Percentiles rank a stretch among this genome's conserved stretches.
These are phyloP conservation scores for Phrynosoma platyrhinos DNA, from an alignment of 2,113 vertebrate species.

Conservation along the genomic window DNA sequence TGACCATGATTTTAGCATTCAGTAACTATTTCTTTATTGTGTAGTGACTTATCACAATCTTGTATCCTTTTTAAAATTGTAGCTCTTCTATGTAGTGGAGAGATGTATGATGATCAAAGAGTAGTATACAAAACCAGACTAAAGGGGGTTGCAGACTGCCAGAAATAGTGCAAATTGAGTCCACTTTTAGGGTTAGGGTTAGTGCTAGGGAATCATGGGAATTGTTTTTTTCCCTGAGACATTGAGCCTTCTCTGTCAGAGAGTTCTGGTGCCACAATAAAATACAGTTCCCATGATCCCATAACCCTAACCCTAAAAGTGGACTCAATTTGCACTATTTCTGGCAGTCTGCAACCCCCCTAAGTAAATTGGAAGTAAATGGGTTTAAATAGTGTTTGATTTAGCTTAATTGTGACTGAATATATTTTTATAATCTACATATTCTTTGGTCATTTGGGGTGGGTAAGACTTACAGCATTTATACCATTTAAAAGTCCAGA, in stretches of 20 bases:
- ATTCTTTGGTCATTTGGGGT: no score
- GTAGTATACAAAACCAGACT: not conserved
- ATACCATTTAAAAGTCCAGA: not conserved
- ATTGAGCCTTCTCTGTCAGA: no score
- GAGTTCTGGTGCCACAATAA: no score
- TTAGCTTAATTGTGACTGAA: not conserved
- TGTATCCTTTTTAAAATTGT: constrained; percentile 49
- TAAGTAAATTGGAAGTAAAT: not conserved
- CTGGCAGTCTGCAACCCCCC: no score
- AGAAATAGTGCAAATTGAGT: no score
- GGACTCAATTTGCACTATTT: no score
- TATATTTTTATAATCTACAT: not conserved
- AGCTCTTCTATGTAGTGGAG: constrained; percentile 36
- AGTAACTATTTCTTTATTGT: constrained; percentile 22
- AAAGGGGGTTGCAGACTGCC: not conserved
- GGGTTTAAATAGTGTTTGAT: not conserved
- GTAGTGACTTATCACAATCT: constrained; percentile 57
- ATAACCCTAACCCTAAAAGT: no score
- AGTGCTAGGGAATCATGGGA: no score
- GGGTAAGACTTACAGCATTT: not conserved
- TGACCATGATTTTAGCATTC: constrained; percentile 40
- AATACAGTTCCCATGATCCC: no score
- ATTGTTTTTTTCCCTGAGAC: no score
- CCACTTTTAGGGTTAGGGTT: no score
- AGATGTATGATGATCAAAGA: not conserved